These are phyloP conservation scores for Acrocephalus kingi DNA, from an alignment of 2,113 vertebrate genomes.

Conservation along the genomic window DNA sequence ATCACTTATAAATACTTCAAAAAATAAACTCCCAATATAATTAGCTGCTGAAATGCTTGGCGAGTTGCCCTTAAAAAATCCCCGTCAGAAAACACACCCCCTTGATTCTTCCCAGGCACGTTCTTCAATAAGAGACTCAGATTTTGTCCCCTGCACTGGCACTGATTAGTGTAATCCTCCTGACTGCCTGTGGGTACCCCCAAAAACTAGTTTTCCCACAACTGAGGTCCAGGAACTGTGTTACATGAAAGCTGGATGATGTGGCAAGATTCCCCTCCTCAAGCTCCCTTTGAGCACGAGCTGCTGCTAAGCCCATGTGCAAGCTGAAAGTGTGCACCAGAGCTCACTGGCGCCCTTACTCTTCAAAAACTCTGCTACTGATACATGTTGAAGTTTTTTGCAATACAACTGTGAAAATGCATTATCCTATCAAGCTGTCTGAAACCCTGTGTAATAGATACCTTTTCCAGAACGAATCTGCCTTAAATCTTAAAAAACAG, in stretches of 20 bases:
- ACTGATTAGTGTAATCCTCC: slow-evolving; percentile 36
- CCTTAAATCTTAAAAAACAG: background rate
- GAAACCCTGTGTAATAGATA: background rate
- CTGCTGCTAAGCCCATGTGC: background rate
- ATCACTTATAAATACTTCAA: slow-evolving; percentile 68
- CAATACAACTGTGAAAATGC: background rate
- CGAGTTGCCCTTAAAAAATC: slow-evolving; percentile 27
- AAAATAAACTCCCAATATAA: slow-evolving; percentile 63
- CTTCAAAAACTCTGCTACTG: background rate
- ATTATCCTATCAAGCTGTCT: background rate
- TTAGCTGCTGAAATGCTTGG: slow-evolving; percentile 63
- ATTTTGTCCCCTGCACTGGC: background rate
- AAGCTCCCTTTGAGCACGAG: background rate
- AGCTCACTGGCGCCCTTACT: fast-evolving
- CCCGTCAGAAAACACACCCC: background rate
- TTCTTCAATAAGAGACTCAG: background rate
- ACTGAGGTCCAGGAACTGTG: background rate
- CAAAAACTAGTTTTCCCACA: slow-evolving; percentile 40
- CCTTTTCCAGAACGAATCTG: background rate
- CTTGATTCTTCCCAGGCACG: background rate
- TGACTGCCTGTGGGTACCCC: slow-evolving; percentile 36
- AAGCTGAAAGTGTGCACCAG: background rate
- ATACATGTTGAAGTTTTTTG: background rate
- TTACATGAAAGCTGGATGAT: background rate
- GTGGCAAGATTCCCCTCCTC: background rate